phyloP scores from a whole-genome alignment of 2,888 invertebrate genomes.

The Tenthredo scrophulariae region DNA sequence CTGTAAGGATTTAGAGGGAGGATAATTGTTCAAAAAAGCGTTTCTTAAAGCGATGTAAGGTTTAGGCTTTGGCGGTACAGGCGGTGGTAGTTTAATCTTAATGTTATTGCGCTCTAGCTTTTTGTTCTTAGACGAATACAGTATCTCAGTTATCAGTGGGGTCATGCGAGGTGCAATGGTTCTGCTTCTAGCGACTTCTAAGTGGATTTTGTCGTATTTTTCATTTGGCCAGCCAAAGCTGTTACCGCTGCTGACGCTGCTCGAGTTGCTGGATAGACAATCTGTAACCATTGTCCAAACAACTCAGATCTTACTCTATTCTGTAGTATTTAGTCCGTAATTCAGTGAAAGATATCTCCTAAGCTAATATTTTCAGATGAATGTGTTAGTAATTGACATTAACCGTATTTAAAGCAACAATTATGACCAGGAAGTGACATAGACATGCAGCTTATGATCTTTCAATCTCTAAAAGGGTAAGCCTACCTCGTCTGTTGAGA shows the following conservation, averaged over 20 bases:
- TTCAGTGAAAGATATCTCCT: neutral
- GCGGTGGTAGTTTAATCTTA: conserved; percentile 26
- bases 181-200: conserved; percentile 65
- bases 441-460: neutral
- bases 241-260: conserved; percentile 59
- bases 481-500: conserved; percentile 70
- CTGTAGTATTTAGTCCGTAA: neutral
- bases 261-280: conserved; percentile 64
- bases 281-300: conserved; percentile 71
- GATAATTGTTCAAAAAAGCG: conserved; percentile 64
- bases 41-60: conserved; percentile 59
- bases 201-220: conserved; percentile 59
- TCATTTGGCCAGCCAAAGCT: conserved; percentile 55
- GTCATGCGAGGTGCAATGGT: conserved; percentile 66
- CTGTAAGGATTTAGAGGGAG: conserved; percentile 3
- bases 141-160: conserved; percentile 61
- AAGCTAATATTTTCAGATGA: neutral
- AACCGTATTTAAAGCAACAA: conserved; percentile 1
- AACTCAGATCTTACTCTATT: conserved; percentile 59
- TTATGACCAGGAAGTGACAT: neutral
- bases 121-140: conserved; percentile 12
- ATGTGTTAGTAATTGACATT: neutral
- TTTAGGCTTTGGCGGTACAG: conserved; percentile 55
- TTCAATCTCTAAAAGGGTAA: neutral
- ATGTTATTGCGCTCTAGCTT: neutral